Base-by-base conservation (phyloP, 2,113 vertebrate genomes). In the Coryphaenoides rupestris region DNA sequence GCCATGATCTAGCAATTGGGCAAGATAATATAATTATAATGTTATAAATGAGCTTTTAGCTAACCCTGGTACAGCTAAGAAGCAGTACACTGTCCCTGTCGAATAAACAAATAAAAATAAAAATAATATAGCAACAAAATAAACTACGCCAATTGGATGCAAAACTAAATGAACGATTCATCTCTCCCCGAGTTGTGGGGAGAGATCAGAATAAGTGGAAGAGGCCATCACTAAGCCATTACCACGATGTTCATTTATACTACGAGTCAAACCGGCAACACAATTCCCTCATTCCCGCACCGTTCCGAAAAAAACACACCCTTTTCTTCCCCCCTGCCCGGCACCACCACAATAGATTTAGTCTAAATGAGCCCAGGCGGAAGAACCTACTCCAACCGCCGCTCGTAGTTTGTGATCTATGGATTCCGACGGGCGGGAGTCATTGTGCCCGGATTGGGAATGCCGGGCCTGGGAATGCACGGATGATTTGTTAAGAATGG, bases 401-500 rank as follows among this genome's bases (percentile, higher is more conserved):
- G 24, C 3, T 26, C 24, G 9, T 40, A 12, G 33, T 40, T 7
- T 40, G 33, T 76, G 70, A 81, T 83, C 78, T 74, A 81, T 84
- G 77, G 76, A 78, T 86, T 83, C 65, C 65, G 72, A 68, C 67
- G 66, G 80, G 73, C 71, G 54, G 63, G 72, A 76, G 62, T 71
- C 69, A 67, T 60, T 21, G n/a, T 55, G 73, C 69, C 69, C 58
- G 63, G 59, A 62, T 71, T 74, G 74, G 77, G 70, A 84, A 80
- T 40, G 33, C 75, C 16, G 21, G 65, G 78, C 81, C 77, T 73
- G 80, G 80, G 65, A 84, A 77, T 75, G 75, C 77, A 72, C 58
- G 78, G 74, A 83, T 85, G 70, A 84, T 71, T 88, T 82, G 69
- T 74, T 72, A 83, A 80, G 78, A 89, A 87, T 81, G 74, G 69